These are phyloP conservation scores for Leptinotarsa lineolata DNA, from an alignment of 1,140 invertebrate species.

Conservation along the genomic window DNA sequence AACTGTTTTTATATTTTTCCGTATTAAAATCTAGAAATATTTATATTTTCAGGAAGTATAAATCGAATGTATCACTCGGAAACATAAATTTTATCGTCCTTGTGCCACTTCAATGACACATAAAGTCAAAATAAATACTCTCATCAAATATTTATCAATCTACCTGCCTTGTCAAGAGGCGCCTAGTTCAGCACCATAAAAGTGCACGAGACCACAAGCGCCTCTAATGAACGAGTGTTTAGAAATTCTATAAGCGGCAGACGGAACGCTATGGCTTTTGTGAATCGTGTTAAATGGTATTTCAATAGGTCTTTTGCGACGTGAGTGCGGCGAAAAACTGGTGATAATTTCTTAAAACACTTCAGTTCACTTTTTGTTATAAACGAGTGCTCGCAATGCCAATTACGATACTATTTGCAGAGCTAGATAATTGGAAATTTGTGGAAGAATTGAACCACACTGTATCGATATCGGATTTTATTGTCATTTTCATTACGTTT, in stretches of 20 bases:
- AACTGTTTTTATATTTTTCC: no score
- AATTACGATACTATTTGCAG: background rate
- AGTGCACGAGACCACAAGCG: background rate
- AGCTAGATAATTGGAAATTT: background rate
- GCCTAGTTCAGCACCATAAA: background rate
- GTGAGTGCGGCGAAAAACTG: background rate
- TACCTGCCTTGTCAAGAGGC: background rate
- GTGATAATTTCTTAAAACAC: background rate
- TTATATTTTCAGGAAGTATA: no score
- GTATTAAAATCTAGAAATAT: no score
- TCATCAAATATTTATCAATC: background rate
- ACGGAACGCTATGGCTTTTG: background rate
- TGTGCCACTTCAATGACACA: background rate
- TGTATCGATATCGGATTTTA: no score
- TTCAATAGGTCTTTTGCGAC: background rate
- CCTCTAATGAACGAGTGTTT: background rate
- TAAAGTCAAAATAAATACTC: background rate
- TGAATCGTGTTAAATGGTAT: conserved; percentile 5
- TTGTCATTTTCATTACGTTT: no score
- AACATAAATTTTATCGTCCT: no score
- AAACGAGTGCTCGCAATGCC: background rate
- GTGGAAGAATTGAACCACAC: background rate
- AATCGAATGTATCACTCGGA: no score
- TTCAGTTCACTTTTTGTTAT: background rate
- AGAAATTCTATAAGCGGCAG: background rate